Evolutionary conservation across 2,888 invertebrate genomes (phyloP).

Genomic region (Apotomis capreana): DNA sequence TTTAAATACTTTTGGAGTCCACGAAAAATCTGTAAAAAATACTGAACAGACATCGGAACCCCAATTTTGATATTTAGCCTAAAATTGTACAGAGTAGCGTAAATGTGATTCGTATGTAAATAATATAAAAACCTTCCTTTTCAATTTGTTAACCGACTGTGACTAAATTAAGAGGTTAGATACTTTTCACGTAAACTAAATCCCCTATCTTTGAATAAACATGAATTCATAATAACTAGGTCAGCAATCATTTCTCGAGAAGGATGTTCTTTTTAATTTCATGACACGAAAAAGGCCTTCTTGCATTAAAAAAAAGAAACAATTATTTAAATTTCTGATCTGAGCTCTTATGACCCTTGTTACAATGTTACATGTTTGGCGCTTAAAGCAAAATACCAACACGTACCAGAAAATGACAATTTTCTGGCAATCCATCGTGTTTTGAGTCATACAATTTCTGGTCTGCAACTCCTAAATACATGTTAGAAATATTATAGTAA

Average conservation of each 20-base stretch:
- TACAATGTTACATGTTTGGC: not conserved
- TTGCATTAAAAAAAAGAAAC: too few relatives aligned
- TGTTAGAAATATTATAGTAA: not conserved
- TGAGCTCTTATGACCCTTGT: too few relatives aligned
- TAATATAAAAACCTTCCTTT: slow-evolving; percentile 45
- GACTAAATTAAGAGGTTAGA: not conserved
- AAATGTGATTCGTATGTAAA: slow-evolving; percentile 50
- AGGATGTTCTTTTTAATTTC: too few relatives aligned
- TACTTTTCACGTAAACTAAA: not conserved
- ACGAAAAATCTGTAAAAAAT: slow-evolving; percentile 29
- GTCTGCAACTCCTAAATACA: slow-evolving; percentile 4
- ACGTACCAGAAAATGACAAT: not conserved
- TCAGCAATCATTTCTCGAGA: not conserved
- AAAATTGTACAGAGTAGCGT: slow-evolving; percentile 49
- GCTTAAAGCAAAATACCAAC: not conserved
- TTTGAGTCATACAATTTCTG: not conserved
- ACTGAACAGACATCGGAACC: slow-evolving; percentile 44
- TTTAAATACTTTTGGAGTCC: not conserved
- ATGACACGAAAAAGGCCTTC: too few relatives aligned
- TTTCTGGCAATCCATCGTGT: slow-evolving; percentile 1
- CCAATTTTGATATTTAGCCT: slow-evolving; percentile 43
- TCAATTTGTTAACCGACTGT: slow-evolving; percentile 43
- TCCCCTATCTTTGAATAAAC: not conserved
- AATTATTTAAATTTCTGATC: too few relatives aligned
- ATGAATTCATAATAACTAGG: not conserved